Conservation (phyloP, 2,797 vertebrate genomes). For the Delichon dasypus region DNA sequence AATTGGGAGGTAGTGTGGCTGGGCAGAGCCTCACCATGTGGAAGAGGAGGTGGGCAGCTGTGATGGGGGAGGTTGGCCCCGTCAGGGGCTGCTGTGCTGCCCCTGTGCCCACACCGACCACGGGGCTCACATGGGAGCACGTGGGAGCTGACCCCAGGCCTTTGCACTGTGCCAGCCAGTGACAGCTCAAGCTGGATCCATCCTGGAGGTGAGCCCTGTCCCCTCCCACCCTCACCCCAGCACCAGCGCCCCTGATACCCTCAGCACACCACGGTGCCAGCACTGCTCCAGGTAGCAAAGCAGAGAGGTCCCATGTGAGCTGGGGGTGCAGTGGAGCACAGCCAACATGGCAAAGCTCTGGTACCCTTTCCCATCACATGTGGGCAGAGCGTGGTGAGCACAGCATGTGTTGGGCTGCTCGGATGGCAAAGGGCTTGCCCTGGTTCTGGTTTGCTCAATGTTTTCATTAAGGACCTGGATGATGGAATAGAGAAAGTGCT, state of each 20-base stretch:
- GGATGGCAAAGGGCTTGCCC: background rate
- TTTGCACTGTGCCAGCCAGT: rapidly evolving
- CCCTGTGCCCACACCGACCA: background rate
- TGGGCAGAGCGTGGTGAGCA: background rate
- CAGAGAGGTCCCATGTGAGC: background rate
- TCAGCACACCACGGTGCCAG: background rate
- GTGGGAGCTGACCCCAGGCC: background rate
- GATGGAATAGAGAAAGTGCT: conserved; percentile 55
- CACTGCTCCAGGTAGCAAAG: rapidly evolving
- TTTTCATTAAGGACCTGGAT: conserved; percentile 54
- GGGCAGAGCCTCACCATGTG: rapidly evolving
- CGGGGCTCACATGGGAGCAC: background rate
- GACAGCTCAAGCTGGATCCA: background rate
- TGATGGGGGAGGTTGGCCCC: rapidly evolving
- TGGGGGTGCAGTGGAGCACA: background rate
- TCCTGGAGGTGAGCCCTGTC: background rate
- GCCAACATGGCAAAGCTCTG: background rate
- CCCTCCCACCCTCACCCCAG: background rate
- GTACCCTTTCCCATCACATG: background rate
- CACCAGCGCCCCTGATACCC: rapidly evolving
- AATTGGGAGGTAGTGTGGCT: rapidly evolving
- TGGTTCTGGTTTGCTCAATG: conserved; percentile 18
- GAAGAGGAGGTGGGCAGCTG: background rate
- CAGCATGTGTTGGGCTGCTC: rapidly evolving
- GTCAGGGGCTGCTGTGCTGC: background rate